Evolutionary conservation across 2,888 invertebrate species (phyloP), one percentile per base, ranked within the genome.

Genomic region (Troglohyphantes excavatus): DNA sequence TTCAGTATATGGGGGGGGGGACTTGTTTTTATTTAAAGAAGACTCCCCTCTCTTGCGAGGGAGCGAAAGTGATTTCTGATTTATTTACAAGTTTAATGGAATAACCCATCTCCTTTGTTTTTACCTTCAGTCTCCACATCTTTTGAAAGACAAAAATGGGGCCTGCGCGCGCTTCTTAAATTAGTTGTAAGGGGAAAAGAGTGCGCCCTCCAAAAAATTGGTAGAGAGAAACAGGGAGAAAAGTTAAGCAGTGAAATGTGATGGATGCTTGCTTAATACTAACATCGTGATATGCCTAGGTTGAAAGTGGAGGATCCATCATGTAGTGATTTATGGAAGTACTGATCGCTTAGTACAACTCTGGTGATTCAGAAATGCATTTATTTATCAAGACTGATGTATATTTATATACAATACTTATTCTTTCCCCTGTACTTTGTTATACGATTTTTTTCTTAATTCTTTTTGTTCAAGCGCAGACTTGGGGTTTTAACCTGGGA

Each of bases 31-130:
- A 53, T 26, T 82, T 88, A 88, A 82, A 67, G 68, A n/a, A n/a
- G 68, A 67, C 65, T 43, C 43, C 81, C 63, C 81, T 79, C 86
- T 53, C 46, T 72, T 19, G 43, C 13, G 53, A 53, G 46, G 63
- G 53, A 89, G 83, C 33, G 76, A 84, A 84, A 90, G 78, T 78
- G 83, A 90, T 90, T 90, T 78, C 89, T 90, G 89, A 90, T 90
- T 90, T 90, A 84, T 90, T 53, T 84, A 72, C 89, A 83, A 84
- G 89, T 90, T 84, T 83, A 90, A 90, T 90, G 76, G 89, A 89
- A 89, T 90, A 90, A 90, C 63, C 73, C 70, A 46, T 46, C 67
- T 53, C 70, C 23, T 89, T 61, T 83, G 65, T 90, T 78, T 90
- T 84, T 90, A 61, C 81, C 83, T 46, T 59, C 75, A n/a, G 5